Evolutionary conservation across 2,113 vertebrate species (phyloP).

Genomic region (Egretta garzetta): DNA sequence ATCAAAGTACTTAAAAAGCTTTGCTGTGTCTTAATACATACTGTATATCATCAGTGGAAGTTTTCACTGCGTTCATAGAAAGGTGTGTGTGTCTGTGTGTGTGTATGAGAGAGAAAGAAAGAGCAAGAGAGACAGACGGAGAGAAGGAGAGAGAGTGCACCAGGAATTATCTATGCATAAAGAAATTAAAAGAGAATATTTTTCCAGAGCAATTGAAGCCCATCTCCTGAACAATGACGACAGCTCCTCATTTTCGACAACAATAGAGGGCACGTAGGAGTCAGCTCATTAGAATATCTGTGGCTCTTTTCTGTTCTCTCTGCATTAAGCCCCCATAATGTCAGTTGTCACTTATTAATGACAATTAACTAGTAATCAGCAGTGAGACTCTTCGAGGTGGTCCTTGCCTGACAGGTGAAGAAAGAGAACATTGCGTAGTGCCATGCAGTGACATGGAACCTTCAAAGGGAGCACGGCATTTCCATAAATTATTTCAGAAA

Average conservation of each 20-base stretch:
- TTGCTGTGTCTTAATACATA: background rate
- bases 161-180: constrained; percentile 83
- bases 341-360: constrained; percentile 92
- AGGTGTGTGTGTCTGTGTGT: background rate
- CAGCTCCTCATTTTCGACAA: constrained; percentile 87
- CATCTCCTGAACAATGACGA: constrained; percentile 84
- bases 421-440: constrained; percentile 80
- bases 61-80: constrained; percentile 28
- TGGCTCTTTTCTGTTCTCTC: constrained; percentile 84
- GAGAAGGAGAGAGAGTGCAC: constrained; percentile 59
- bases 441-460: constrained; percentile 82
- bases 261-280: constrained; percentile 87
- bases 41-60: background rate
- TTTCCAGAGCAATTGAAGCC: constrained; percentile 82
- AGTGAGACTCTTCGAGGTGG: constrained; percentile 85
- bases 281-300: constrained; percentile 90
- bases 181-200: constrained; percentile 82
- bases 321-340: constrained; percentile 86
- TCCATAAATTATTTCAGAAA: constrained; percentile 85
- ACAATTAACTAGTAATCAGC: constrained; percentile 90
- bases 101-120: background rate
- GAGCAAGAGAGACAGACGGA: constrained; percentile 58
- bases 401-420: constrained; percentile 85
- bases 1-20: background rate
- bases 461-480: constrained; percentile 82